Base-by-base conservation (phyloP, 2,888 invertebrate genomes). In the Tetrapedia diversipes region DNA sequence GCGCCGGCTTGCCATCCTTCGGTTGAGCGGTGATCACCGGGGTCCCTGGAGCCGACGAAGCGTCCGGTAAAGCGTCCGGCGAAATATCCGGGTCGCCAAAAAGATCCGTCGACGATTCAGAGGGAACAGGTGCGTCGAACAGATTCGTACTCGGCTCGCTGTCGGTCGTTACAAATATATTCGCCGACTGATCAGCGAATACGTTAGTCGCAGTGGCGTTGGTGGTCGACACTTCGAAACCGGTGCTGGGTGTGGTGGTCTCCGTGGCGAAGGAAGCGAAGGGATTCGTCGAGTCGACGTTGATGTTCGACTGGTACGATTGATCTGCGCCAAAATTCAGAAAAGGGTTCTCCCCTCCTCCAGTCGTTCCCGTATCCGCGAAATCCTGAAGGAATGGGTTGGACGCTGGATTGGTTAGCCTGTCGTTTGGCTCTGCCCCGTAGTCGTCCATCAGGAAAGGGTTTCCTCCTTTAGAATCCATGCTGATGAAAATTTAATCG, bases 361-460 rank as follows among this genome's bases (percentile, higher is more conserved):
- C 82, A 10, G 89, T 83, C 4, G 85, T 10, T 3, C 27, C 84
- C 2, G 92, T 79, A 7, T 90, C 90, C 0, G 88, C 87, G 57
- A 91, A 91, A 80, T 86, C 94, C 86, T 92, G 91, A 57, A 95
- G 92, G 69, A 97, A 97, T 51, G 97, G 97, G 89, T 97, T 97
- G 0, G 87, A 81, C 29, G 82, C 79, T 24, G 87, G 88, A 1
- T 95, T 93, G 49, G 93, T 93, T 41, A 93, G 93, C 3, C 93
- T 90, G 54, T 49, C 69, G 10, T n/a, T 60, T 16, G 93, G 91
- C 39, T 93, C 92, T 4, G 93, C 92, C 4, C 93, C 92, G 61
- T 94, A 94, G 57, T 94, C 93, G 86, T 96, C 96, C 93, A 96
- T 96, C 67, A 97, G 92, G 89, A 97, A 97, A 27, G 97, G 97